Evolutionary conservation across 2,113 vertebrate genomes (phyloP), one percentile per base, ranked within the genome.

Genomic region (Pithys albifrons): DNA sequence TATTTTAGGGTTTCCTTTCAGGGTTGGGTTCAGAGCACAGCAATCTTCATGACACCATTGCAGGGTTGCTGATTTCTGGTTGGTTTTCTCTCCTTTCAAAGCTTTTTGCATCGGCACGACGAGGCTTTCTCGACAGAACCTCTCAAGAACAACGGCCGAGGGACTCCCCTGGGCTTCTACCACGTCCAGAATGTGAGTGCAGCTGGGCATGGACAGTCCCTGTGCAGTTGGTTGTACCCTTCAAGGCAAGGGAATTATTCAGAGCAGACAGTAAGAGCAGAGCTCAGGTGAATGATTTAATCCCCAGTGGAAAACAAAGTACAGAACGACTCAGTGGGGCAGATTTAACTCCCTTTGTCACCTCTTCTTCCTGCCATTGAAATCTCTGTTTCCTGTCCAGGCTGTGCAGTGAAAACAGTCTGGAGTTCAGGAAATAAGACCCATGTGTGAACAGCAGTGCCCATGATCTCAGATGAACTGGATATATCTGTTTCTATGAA

Each of bases 81-180:
- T 59, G 15, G 0, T 65, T 35, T 61, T 18, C 11, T 52, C 41
- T 25, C 59, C 16, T 94, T 91, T 17, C 45, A 51, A 55, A 55
- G 99, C 97, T 99, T 99, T 97, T 97, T 99, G 75, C 99, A 99
- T 97, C 99, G 99, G 25, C 99, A 99, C 6, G 99, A 99, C 51
- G 99, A 99, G 97, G 99, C 99, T 19, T 99, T 99, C 97, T 99
- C 99, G 55, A 99, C 99, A 2, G 99, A 99, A 94, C 99, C 99
- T 43, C 98, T 99, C 82, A 99, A 99, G 97, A 99, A 99, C 97
- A 98, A 98, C 0, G 99, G 99, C 88, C 98, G 99, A 97, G 99
- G 99, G 85, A 97, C 98, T 75, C 98, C 99, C 8, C 98, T 99
- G 81, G 99, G 99, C 41, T 99, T 99, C 95, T 99, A 99, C 69